Evolutionary conservation across 2,113 vertebrate genomes (phyloP).

Genomic region (Aythya baeri): DNA sequence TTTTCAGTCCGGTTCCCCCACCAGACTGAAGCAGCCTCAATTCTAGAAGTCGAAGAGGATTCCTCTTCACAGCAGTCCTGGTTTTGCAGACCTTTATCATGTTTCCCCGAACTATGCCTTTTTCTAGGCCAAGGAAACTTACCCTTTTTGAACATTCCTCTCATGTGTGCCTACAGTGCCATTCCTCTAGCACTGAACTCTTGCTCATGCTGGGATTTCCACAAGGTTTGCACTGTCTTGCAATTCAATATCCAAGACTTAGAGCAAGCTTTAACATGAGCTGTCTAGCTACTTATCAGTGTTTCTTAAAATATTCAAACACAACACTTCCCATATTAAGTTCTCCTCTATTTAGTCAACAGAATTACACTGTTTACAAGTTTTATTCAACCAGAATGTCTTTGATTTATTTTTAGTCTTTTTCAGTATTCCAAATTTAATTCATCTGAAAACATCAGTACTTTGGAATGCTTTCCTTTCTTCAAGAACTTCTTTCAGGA

Average conservation of each 20-base stretch:
- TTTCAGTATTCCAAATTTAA: not conserved
- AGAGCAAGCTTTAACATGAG: not conserved
- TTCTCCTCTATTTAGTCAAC: not conserved
- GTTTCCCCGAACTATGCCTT: not conserved
- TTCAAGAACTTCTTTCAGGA: not conserved
- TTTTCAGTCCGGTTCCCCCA: not conserved
- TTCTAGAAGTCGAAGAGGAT: not conserved
- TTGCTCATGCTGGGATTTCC: not conserved
- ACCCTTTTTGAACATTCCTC: not conserved
- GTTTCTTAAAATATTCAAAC: not conserved
- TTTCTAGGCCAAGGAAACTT: not conserved
- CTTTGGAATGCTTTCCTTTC: not conserved
- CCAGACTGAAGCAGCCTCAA: not conserved
- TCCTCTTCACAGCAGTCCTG: not conserved
- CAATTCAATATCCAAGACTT: not conserved
- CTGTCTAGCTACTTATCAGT: not conserved
- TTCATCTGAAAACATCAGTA: not conserved
- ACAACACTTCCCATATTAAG: not conserved
- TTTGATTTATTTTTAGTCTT: not conserved
- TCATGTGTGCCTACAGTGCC: accelerated
- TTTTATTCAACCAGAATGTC: not conserved
- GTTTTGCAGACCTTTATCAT: not conserved
- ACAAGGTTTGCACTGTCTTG: not conserved
- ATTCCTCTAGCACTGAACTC: not conserved
- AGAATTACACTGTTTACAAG: not conserved